Evolutionary conservation across 2,888 invertebrate genomes (phyloP), one percentile per base, ranked within the genome.

Genomic region (Nephrotoma guestfalica): DNA sequence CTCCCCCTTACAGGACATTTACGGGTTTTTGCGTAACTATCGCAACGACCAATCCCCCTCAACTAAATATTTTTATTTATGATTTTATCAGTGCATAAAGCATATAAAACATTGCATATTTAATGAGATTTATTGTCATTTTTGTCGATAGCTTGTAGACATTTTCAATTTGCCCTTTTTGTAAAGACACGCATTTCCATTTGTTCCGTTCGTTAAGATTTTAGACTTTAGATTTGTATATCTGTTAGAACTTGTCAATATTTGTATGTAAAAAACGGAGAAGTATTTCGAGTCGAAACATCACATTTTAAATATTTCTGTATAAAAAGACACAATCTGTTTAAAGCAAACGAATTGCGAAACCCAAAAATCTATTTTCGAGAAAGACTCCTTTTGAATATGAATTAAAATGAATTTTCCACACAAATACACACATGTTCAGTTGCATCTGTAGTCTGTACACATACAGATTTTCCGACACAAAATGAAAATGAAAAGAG

Each of bases 91-190:
- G 18, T 57, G 57, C 57, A 57, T 88, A 88, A 87, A 88, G 57
- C 57, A 57, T 88, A 88, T 87, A 88, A 88, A 88, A 88, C 88
- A 88, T 88, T 88, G 88, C 87, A 88, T 88, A 88, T 86, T 88
- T 88, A 88, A 88, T 88, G 87, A 88, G 88, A 88, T 88, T 88
- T 88, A 88, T 88, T 88, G 88, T 88, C 87, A 87, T 87, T 87
- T 87, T 83, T 86, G 83, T 86, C 42, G 18, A 30, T 4, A 71
- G 87, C 86, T 86, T 86, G 83, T 86, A 42, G 18, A 6, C 9
- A 71, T 71, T 71, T 51, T 15, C 51, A 57, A 30, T 86, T 84
- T 84, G 13, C n/a, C 15, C 18, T 86, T 86, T 45, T 71, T 18
- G 51, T 3, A 15, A 6, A 57, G n/a, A 6, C 30, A 30, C 47